phyloP scores from a whole-genome alignment of 2,113 vertebrate genomes.

The Antechinus stuartii region DNA sequence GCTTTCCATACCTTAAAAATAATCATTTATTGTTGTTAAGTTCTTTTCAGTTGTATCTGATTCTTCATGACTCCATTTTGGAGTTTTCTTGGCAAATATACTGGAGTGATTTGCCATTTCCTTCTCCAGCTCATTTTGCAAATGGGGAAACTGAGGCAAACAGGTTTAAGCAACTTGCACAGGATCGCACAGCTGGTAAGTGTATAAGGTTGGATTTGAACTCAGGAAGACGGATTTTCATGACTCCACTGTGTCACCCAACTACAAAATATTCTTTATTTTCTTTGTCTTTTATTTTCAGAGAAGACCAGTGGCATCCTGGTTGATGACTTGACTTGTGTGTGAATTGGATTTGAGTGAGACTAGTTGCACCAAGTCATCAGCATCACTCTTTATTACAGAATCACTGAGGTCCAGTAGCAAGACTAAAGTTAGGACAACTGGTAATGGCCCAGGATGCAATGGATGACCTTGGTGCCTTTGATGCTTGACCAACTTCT shows the following conservation, averaged over 20 bases:
- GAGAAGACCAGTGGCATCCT: background rate
- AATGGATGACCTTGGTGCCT: background rate
- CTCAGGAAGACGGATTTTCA: background rate
- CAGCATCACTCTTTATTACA: background rate
- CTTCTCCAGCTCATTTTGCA: background rate
- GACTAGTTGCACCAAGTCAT: background rate
- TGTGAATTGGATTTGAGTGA: background rate
- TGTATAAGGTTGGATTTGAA: background rate
- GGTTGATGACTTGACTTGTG: background rate
- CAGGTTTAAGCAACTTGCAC: background rate
- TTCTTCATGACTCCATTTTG: background rate
- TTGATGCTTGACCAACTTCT: background rate
- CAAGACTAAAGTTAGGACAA: background rate
- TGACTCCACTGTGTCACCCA: background rate
- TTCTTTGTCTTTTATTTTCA: background rate
- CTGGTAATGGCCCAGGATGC: too few relatives aligned
- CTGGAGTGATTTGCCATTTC: background rate
- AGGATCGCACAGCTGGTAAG: background rate
- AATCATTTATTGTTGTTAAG: background rate
- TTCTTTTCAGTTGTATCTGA: background rate
- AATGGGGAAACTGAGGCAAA: background rate
- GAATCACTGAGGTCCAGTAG: background rate
- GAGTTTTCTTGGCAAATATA: background rate
- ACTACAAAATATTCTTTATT: background rate
- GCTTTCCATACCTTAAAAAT: background rate